These are phyloP conservation scores for Sebastes glaucus DNA, from an alignment of 2,797 vertebrate genomes.

Conservation along the genomic window DNA sequence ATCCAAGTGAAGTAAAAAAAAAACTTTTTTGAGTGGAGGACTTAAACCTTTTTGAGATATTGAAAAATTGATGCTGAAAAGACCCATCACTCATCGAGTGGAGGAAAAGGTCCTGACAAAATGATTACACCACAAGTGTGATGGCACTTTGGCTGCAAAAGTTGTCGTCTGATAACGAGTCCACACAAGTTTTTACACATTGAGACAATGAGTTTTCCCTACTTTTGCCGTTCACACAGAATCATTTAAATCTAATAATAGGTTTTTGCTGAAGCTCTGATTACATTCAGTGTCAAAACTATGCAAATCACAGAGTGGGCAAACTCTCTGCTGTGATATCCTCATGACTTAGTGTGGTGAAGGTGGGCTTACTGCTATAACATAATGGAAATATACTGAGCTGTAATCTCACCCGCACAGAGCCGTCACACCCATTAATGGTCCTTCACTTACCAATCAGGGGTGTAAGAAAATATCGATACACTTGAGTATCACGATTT, in stretches of 20 bases:
- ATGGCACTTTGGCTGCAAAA: neutral
- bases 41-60: neutral
- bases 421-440: neutral
- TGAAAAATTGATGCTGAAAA: neutral
- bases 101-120: neutral
- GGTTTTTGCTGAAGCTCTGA: neutral
- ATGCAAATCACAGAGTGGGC: neutral
- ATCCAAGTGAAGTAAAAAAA: neutral
- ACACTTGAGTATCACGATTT: too few relatives aligned
- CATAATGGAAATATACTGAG: neutral
- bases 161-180: neutral
- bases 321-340: neutral
- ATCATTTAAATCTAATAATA: slow-evolving; percentile 13
- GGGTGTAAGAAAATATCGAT: neutral
- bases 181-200: neutral
- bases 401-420: neutral
- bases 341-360: neutral
- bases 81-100: neutral
- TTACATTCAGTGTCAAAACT: slow-evolving; percentile 10
- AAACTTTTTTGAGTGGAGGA: neutral
- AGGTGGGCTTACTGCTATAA: neutral
- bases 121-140: neutral
- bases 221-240: neutral
- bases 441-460: slow-evolving; percentile 1
- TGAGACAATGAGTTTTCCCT: neutral